Evolutionary conservation across 2,113 vertebrate genomes (phyloP).

Genomic region (Chitala chitala): DNA sequence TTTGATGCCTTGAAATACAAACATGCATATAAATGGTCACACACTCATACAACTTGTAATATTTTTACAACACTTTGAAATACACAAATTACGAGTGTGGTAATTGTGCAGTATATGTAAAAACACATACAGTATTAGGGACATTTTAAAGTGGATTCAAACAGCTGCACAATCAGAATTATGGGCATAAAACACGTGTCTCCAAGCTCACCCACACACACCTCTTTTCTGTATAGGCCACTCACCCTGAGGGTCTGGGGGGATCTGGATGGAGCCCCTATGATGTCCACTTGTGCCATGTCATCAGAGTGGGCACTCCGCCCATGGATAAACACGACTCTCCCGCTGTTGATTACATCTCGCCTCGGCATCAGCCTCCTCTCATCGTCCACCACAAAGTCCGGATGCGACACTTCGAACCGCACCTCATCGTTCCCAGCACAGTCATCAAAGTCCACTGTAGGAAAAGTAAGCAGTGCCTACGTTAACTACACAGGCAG

Average conservation of each 20-base stretch:
- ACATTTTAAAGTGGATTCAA: too few relatives aligned
- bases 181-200: neutral
- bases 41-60: too few relatives aligned
- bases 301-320: constrained; percentile 72
- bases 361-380: constrained; percentile 67
- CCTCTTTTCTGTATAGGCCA: neutral
- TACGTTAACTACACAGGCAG: neutral
- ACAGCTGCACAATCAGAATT: neutral
- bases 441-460: constrained; percentile 90
- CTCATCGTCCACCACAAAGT: constrained; percentile 72
- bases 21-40: too few relatives aligned
- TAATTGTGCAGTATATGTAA: too few relatives aligned
- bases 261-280: constrained; percentile 54
- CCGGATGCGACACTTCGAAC: constrained; percentile 81
- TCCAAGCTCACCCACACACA: neutral
- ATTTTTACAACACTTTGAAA: too few relatives aligned
- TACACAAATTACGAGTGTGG: too few relatives aligned
- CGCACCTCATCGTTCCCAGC: constrained; percentile 73
- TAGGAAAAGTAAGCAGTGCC: constrained; percentile 1
- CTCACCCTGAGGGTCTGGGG: constrained; percentile 69
- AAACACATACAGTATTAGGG: too few relatives aligned
- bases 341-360: constrained; percentile 60
- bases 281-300: constrained; percentile 73
- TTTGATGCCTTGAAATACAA: too few relatives aligned
- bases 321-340: constrained; percentile 73